Base-by-base conservation (phyloP, 53 echinoderm and acorn worm species). In the Hippasteria phrygiana region DNA sequence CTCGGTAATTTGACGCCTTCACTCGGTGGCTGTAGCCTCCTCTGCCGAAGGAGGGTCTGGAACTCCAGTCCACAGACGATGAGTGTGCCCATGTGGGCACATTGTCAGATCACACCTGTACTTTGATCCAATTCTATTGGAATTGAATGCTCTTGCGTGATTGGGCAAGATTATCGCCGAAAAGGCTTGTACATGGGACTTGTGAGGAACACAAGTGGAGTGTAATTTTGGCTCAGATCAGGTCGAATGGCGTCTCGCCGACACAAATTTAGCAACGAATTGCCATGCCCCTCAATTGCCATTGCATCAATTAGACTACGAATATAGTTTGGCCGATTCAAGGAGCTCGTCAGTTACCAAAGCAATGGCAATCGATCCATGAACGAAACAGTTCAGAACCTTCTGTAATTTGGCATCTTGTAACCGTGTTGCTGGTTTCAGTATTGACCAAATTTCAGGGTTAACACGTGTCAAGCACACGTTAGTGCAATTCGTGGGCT, bases 361-460 rank as follows among this genome's bases (percentile, higher is more conserved):
- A 27, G 74, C 50, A 12, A 76, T 76, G 16, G 34, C 77, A 51
- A 76, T 76, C 5, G 36, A 32, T 6, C 55, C 78, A 77, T 77
- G 77, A 14, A 77, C 55, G 14, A 77, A 34, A 11, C 42, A 33
- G 36, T 55, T 38, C 5, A 54, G 55, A 13, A 77, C 34, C 11
- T 77, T 77, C 24, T 77, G 55, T 4, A 38, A 36, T 4, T 77
- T 77, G 8, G 24, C 55, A 40, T 71, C 71, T 2, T 6, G 38
- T 9, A 40, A 37, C 5, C 29, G 71, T 38, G 71, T 71, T 14
- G 40, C 71, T 1, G 71, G 71, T 38, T 71, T 37, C 20, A 71
- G 41, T 17, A 71, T 71, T 71, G 71, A 37, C 38, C 71, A 71
- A 17, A 37, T 40, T 38, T 37, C 71, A 12, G 38, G 20, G 27